Conservation (phyloP, 2,113 vertebrate species). For the Gasterosteus nipponicus region DNA sequence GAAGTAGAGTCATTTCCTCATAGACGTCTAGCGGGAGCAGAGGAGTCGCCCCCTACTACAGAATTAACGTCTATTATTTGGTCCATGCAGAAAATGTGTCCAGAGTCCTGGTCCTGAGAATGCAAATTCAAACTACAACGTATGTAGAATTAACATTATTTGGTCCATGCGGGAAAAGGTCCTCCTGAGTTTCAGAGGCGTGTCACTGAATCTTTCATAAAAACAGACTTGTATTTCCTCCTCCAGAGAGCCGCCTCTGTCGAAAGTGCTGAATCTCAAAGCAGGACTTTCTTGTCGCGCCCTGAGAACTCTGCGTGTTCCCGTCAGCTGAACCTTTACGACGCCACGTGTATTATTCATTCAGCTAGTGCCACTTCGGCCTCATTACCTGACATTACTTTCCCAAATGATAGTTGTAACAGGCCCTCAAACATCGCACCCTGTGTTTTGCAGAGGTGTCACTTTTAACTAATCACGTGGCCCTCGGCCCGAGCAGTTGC, state of each 20-base stretch:
- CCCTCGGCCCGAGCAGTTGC: conserved; percentile 24
- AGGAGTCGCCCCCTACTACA: neutral
- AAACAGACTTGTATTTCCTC: neutral
- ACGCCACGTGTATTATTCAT: conserved; percentile 30
- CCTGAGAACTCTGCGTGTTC: neutral
- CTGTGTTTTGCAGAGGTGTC: conserved; percentile 29
- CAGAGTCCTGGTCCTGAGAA: too few species aligned
- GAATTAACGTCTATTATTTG: too few species aligned
- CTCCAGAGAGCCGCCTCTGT: neutral
- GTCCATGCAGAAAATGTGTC: too few species aligned
- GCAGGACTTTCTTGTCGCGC: conserved; percentile 6
- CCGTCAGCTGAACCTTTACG: conserved; percentile 33
- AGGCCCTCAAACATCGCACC: conserved; percentile 24
- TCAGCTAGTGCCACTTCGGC: conserved; percentile 13
- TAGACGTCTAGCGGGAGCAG: neutral
- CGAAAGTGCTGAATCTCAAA: neutral
- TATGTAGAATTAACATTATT: neutral
- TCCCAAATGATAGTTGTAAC: conserved; percentile 39
- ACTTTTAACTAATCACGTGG: conserved; percentile 39
- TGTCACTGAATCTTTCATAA: neutral
- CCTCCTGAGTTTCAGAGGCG: neutral
- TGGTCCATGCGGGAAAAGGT: neutral
- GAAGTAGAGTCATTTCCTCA: too few species aligned
- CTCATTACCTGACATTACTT: conserved; percentile 53
- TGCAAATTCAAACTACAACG: too few species aligned